phyloP scores from a whole-genome alignment of 2,888 invertebrate species.

The Incurvaria masculella region DNA sequence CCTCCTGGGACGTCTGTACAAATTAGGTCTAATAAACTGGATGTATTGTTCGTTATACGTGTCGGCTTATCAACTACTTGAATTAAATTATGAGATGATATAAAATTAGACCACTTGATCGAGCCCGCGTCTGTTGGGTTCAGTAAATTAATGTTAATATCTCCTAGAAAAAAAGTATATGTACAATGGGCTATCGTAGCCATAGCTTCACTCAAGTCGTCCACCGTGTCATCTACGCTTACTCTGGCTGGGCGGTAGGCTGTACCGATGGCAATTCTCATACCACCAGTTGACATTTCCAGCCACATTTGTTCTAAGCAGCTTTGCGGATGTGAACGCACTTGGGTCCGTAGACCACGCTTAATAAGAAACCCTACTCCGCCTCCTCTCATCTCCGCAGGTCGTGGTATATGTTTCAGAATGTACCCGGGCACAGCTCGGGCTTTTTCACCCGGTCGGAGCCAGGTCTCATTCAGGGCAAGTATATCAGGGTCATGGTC shows the following conservation, averaged over 20 bases:
- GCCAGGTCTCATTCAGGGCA: slow-evolving; percentile 14
- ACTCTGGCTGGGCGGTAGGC: too few species aligned
- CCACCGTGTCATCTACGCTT: too few species aligned
- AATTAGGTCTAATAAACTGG: neutral
- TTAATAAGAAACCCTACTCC: slow-evolving; percentile 12
- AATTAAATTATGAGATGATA: neutral
- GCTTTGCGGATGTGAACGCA: too few species aligned
- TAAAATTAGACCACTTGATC: neutral
- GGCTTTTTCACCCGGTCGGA: slow-evolving; percentile 6
- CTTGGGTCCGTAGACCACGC: too few species aligned
- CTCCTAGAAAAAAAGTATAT: too few species aligned
- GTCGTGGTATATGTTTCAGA: slow-evolving; percentile 5
- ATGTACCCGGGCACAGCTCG: slow-evolving; percentile 4
- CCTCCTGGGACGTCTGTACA: neutral
- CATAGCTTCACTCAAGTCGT: too few species aligned
- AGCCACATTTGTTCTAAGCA: too few species aligned
- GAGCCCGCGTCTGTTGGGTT: too few species aligned
- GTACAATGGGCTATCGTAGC: too few species aligned
- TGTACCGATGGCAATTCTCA: too few species aligned
- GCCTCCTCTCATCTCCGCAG: slow-evolving; percentile 1
- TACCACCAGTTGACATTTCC: too few species aligned
- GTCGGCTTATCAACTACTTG: neutral
- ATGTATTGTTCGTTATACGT: neutral
- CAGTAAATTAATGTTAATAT: too few species aligned
- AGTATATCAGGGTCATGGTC: slow-evolving; percentile 12